Base-by-base conservation (phyloP, 92 coral and sea anemone genomes). In the Phenganax stokvisi region DNA sequence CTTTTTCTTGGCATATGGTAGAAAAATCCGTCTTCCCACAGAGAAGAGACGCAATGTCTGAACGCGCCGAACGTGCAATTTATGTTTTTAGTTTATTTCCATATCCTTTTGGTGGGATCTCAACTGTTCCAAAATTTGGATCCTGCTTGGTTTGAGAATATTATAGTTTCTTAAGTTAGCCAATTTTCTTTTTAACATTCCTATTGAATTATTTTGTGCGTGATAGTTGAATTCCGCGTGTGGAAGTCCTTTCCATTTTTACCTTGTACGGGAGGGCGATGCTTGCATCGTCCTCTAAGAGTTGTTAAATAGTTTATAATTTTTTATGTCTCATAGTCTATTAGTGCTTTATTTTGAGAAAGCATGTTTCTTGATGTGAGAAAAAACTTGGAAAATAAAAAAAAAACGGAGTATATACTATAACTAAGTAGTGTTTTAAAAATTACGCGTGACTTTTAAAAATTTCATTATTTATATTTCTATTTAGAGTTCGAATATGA, bases 331-430 rank as follows among this genome's bases (percentile, higher is more conserved):
- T 12, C 47, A 30, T 68, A 30, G 12, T 30, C 0, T 5, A 10
- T 30, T 44, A 8, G 67, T 63, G 74, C 83, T 79, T 61, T 52
- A 54, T 79, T 77, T 79, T 79, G 58, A 79, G 60, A 79, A 20
- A 79, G 83, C 83, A 44, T 52, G 72, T 60, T 78, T 73, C 59
- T 79, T 79, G 83, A 79, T 64, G 83, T 79, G 83, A 63, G 27
- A 57, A 44, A 79, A 63, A 62, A 47, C 73, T 10, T 68, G 73
- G 73, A 68, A 68, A 68, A 68, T 68, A 68, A 30, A 12, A 51
- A 28, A 68, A 68, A 68, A 68, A 68, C 31, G 47, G 53, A 30
- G 53, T 68, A 68, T 37, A 68, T 68, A 13, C 0, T 61, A 68
- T 68, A 5, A 37, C 47, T 37, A 37, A 37, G 3, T 37, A 68